Evolutionary conservation across 1,140 invertebrate species (phyloP), one percentile per base, ranked within the genome.

Genomic region (Tribolium castaneum): DNA sequence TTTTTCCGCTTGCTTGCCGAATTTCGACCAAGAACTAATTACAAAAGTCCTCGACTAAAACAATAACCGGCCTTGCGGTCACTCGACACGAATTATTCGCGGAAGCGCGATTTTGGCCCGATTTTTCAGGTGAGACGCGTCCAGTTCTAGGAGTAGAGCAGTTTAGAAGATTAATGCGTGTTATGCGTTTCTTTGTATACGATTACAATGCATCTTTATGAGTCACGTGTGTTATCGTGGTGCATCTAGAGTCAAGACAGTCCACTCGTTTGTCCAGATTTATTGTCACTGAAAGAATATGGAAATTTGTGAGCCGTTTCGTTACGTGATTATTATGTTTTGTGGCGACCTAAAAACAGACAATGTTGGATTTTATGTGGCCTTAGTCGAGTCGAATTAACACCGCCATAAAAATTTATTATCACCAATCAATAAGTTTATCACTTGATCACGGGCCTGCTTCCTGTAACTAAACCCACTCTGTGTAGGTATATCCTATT

Each of bases 261-360:
- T 34, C 59, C 59, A 66, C 59, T 66, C 59, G 59, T 66, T 35
- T 35, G 59, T 66, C 59, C 59, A 66, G 59, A 66, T 66, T 66
- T 66, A 66, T 66, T 35, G 30, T 66, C 30, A 35, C 2, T 66
- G 59, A 66, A 66, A 66, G 25, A 66, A 66, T 66, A 66, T 66
- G 59, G 59, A 66, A 66, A 66, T 66, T 34, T 35, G 59, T 25
- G 54, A 59, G 54, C 10, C 6, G 54, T 7, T 22, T 52, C 12
- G 51, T 52, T 52, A 59, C 54, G 54, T 59, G 54, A 59, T 59
- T 59, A 59, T 59, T 59, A 59, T 59, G 54, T 59, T 59, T 59
- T 14, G 12, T 52, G 51, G 13, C 51, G 51, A 52, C 51, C 51
- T 52, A 52, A 52, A 52, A 52, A 52, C 12, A 52, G 51, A 52